phyloP scores from a whole-genome alignment of 2,888 invertebrate species.

The Mimumesa dahlbomi region DNA sequence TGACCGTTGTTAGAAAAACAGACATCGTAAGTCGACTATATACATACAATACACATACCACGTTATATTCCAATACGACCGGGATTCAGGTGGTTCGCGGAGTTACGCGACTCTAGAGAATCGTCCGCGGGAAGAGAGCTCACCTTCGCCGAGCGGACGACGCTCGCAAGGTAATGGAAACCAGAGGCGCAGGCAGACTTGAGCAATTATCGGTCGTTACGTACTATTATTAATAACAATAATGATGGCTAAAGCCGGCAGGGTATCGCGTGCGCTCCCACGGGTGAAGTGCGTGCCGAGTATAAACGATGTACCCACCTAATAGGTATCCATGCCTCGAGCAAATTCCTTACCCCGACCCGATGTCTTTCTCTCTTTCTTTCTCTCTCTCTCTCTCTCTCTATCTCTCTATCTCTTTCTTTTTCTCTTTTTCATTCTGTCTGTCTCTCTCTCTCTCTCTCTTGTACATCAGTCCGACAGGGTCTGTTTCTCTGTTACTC shows the following conservation, averaged over 20 bases:
- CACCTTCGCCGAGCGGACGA: conserved; percentile 7
- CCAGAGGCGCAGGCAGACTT: conserved; percentile 78
- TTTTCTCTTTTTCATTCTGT: conserved; percentile 20
- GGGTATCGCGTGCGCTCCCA: conserved; percentile 79
- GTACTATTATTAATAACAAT: conserved; percentile 78
- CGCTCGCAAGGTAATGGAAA: conserved; percentile 69
- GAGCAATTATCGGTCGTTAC: conserved; percentile 79
- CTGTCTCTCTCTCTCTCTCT: conserved; percentile 41
- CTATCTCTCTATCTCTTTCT: conserved; percentile 12
- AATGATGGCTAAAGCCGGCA: conserved; percentile 72
- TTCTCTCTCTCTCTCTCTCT: conserved; percentile 2
- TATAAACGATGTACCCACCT: conserved; percentile 78
- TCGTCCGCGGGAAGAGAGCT: conserved; percentile 6
- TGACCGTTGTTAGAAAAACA: too few species aligned
- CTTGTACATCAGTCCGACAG: too few species aligned
- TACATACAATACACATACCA: too few species aligned
- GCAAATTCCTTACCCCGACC: conserved; percentile 74
- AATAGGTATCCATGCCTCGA: conserved; percentile 78
- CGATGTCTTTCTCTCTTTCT: conserved; percentile 31
- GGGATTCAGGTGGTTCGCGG: background rate
- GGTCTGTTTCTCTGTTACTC: too few species aligned
- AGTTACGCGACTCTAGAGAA: background rate
- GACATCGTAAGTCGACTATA: too few species aligned
- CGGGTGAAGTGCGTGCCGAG: conserved; percentile 78
- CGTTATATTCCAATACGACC: too few species aligned